These are phyloP conservation scores for Buceros bicornis DNA, from an alignment of 2,797 vertebrate species.

Conservation along the genomic window DNA sequence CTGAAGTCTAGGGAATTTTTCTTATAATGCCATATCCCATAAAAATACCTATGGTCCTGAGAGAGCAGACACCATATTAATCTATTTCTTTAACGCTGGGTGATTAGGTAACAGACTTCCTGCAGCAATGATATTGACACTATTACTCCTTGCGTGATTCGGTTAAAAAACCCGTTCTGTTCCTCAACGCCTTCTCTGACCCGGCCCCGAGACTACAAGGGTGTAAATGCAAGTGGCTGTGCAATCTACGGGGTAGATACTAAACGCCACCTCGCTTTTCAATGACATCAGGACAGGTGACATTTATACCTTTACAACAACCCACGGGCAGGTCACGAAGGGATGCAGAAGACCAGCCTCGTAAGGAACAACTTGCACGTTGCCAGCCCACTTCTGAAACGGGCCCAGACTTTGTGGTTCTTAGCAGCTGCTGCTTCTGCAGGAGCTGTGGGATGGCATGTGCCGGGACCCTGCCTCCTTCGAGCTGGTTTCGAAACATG, in stretches of 20 bases:
- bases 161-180: not conserved
- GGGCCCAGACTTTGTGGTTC: fast-evolving
- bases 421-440: not conserved
- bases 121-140: slow-evolving; percentile 27
- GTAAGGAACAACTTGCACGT: fast-evolving
- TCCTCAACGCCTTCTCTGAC: not conserved
- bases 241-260: fast-evolving
- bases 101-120: slow-evolving; percentile 30
- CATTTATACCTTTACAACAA: too few species aligned
- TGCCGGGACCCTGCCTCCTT: fast-evolving
- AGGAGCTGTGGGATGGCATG: not conserved
- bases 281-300: not conserved
- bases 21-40: slow-evolving; percentile 36
- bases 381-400: fast-evolving
- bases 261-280: fast-evolving
- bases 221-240: not conserved
- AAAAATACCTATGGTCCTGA: slow-evolving; percentile 62
- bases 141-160: not conserved
- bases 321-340: fast-evolving
- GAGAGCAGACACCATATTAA: slow-evolving; percentile 39
- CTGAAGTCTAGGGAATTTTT: slow-evolving; percentile 70
- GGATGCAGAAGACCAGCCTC: not conserved
- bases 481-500: fast-evolving
- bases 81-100: slow-evolving; percentile 26
- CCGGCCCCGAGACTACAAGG: not conserved